Conservation (phyloP, 2,888 invertebrate species). For the Phasia obesa region DNA sequence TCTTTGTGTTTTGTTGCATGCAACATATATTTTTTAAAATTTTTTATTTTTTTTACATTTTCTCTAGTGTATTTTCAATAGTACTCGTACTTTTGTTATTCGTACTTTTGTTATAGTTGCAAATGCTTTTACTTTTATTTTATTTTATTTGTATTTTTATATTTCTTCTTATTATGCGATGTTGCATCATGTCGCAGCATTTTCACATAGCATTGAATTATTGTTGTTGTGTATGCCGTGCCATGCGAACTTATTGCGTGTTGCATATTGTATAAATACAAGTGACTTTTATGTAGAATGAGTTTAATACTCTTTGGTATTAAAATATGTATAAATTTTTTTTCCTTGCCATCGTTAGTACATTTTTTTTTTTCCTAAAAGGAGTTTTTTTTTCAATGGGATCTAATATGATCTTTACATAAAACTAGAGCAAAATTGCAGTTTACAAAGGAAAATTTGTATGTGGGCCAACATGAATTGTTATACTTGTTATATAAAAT, state of each 20-base stretch:
- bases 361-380: conserved; percentile 20
- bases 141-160: conserved; percentile 34
- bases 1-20: conserved; percentile 34
- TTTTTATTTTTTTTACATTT: conserved; percentile 27
- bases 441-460: conserved; percentile 57
- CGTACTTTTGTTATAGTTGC: no score
- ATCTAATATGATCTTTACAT: conserved; percentile 48
- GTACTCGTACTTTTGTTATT: conserved; percentile 25
- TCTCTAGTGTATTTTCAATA: conserved; percentile 49
- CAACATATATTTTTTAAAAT: conserved; percentile 11
- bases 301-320: conserved; percentile 61
- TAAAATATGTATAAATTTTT: conserved; percentile 42
- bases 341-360: conserved; percentile 17
- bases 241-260: conserved; percentile 36
- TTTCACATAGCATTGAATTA: conserved; percentile 65
- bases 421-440: conserved; percentile 60
- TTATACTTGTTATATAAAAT: conserved; percentile 24
- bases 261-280: conserved; percentile 32
- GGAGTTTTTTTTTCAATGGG: conserved; percentile 39
- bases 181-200: conserved; percentile 63
- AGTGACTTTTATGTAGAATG: conserved; percentile 32
- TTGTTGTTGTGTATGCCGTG: conserved; percentile 47
- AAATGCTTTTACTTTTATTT: conserved; percentile 62
- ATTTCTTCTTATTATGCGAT: conserved; percentile 36
- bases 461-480: conserved; percentile 49